These are phyloP conservation scores for Dryocosmus kuriphilus DNA, from an alignment of 2,888 invertebrate species.

Conservation along the genomic window DNA sequence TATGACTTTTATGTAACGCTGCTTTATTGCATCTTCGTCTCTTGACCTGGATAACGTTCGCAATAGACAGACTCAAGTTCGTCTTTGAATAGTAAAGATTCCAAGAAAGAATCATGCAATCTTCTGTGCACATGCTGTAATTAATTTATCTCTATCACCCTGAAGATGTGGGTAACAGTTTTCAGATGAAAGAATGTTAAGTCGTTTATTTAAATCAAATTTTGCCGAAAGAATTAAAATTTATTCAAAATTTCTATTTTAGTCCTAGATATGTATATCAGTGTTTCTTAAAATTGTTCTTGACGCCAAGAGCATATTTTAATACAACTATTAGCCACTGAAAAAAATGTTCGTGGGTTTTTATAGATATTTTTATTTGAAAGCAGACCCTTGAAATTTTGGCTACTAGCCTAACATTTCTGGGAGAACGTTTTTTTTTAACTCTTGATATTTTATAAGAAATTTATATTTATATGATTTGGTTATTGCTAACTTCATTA, in stretches of 20 bases:
- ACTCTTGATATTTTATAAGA: neutral
- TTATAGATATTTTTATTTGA: neutral
- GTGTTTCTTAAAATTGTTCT: too few species aligned
- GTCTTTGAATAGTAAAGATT: constrained; percentile 32
- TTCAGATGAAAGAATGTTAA: neutral
- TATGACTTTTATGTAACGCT: constrained; percentile 36
- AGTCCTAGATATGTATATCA: too few species aligned
- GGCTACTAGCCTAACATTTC: constrained; percentile 7
- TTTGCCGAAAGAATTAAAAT: too few species aligned
- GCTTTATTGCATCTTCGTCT: constrained; percentile 33
- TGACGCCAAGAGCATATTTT: too few species aligned
- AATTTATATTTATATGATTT: constrained; percentile 1
- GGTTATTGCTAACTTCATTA: neutral
- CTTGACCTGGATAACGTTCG: constrained; percentile 37
- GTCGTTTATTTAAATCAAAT: too few species aligned
- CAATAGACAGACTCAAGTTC: constrained; percentile 34
- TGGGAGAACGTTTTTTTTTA: constrained; percentile 11
- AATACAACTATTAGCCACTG: neutral
- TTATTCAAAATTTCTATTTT: too few species aligned
- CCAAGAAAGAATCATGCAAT: constrained; percentile 28
- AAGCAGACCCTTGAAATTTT: neutral
- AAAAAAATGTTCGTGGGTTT: neutral
- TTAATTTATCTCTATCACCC: constrained; percentile 16
- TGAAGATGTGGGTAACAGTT: neutral
- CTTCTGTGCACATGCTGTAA: neutral